Percentiles rank a stretch among this genome's conserved stretches.
phyloP scores from a whole-genome alignment of 1,140 invertebrate genomes.

The Drosophila jambulina region DNA sequence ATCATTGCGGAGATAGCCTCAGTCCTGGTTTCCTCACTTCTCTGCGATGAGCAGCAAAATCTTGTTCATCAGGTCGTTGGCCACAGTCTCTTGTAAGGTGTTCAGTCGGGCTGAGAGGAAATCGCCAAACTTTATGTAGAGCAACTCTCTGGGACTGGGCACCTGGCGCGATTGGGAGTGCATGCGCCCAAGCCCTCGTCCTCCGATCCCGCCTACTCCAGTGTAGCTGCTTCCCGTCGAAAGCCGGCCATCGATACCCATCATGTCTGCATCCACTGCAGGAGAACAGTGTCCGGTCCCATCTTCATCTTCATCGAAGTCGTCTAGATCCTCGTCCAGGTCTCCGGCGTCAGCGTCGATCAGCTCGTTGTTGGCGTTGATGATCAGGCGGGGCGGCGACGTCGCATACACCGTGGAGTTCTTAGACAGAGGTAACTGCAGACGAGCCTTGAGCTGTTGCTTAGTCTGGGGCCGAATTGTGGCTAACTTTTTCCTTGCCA shows the following conservation, averaged over 20 bases:
- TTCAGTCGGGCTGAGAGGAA: constrained; percentile 80
- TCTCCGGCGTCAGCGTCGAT: constrained; percentile 71
- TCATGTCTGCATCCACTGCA: constrained; percentile 49
- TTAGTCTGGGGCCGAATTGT: constrained; percentile 66
- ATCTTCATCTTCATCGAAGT: constrained; percentile 62
- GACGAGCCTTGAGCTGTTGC: constrained; percentile 63
- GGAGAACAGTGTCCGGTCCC: constrained; percentile 34
- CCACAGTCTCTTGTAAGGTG: constrained; percentile 74
- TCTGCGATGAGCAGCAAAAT: constrained; percentile 77
- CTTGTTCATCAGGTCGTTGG: constrained; percentile 82
- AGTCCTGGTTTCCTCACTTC: constrained; percentile 46
- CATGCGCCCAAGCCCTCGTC: constrained; percentile 6
- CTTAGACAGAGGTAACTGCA: constrained; percentile 31
- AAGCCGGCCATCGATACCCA: constrained; percentile 44
- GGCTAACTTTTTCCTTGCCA: constrained; percentile 45
- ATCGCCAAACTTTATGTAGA: constrained; percentile 80
- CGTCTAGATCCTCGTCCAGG: constrained; percentile 52
- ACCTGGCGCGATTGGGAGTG: constrained; percentile 24
- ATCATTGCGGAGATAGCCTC: constrained; percentile 2
- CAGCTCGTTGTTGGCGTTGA: constrained; percentile 71
- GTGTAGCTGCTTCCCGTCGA: constrained; percentile 63
- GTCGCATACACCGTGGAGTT: constrained; percentile 48
- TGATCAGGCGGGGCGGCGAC: constrained; percentile 62
- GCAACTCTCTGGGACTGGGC: constrained; percentile 62
- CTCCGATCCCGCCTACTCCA: constrained; percentile 13